Base-by-base conservation (phyloP, 64 coral and sea anemone genomes). In the Platygyra sinensis region DNA sequence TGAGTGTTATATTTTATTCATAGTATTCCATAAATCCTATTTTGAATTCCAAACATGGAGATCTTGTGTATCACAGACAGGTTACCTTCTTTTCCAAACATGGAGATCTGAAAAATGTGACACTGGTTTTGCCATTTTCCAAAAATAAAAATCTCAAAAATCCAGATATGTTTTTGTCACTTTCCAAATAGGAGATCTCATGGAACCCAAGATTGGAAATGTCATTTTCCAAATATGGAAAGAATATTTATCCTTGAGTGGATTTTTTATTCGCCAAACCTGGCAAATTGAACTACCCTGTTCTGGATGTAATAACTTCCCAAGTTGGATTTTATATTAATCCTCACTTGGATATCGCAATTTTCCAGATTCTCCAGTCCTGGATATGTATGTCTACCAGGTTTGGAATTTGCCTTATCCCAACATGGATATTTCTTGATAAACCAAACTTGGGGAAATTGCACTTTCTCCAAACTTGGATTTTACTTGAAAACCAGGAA, bases 361-460 rank as follows among this genome's bases (percentile, higher is more conserved):
- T 74, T 74, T 74, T 33, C 3, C 1, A 13, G 25, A 30, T 74
- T 32, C 30, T 74, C 72, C 72, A 74, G 72, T 74, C 72, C 72
- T 74, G 72, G 72, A 29, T 74, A 74, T 32, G 32, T n/a, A 74
- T 31, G 28, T 74, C 8, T 67, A 30, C 80, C 80, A 84, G 60
- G 60, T 39, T 84, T 84, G 80, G 80, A 84, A 65, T 38, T 65
- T 84, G 62, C 19, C 30, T 65, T 84, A 84, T 39, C 80, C 80
- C 60, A 42, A 5, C 10, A 13, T 32, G 59, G 22, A 67, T 74
- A 74, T 74, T 74, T 74, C 72, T 74, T 74, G 28, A 74, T 74
- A 32, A 84, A 65, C 59, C 80, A 67, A 67, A 67, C 60, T 84
- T 84, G 59, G 80, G 24, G 2, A 84, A 84, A 84, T 65, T 84